A percentile compares a stretch with the other conserved stretches of the same genome.
Conservation (phyloP, 2,797 vertebrate genomes). For the Muscicapa comitata region DNA sequence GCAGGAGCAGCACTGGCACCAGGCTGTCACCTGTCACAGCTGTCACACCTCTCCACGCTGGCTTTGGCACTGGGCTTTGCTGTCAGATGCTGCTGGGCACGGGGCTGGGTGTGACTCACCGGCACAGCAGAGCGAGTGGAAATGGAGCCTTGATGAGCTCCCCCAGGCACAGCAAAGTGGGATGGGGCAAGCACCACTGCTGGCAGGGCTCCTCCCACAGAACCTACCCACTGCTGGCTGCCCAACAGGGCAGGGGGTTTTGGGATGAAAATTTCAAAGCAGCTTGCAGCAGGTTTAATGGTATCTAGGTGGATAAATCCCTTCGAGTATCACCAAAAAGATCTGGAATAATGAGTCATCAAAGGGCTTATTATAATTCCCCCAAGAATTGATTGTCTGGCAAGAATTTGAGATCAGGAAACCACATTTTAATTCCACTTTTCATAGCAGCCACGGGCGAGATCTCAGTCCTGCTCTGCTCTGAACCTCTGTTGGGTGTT, state of each 20-base stretch:
- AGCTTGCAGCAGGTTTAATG: neutral
- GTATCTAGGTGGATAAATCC: neutral
- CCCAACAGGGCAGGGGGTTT: accelerated
- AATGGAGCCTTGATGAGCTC: neutral
- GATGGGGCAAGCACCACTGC: neutral
- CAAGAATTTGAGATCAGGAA: neutral
- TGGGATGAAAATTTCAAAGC: neutral
- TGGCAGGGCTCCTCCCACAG: neutral
- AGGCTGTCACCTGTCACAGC: neutral
- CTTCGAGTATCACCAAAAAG: neutral
- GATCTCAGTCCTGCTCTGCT: neutral
- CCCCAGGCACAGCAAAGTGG: accelerated
- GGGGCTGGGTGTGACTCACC: neutral
- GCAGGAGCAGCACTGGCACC: neutral
- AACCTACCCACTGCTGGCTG: neutral
- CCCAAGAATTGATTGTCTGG: neutral
- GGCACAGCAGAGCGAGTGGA: accelerated
- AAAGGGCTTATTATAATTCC: neutral
- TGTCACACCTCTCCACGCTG: neutral
- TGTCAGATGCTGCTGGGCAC: accelerated
- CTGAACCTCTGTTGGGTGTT: neutral
- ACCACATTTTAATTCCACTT: neutral
- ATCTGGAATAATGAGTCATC: neutral
- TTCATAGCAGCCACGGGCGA: accelerated
- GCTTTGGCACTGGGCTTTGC: accelerated